Evolutionary conservation across 53 echinoderm and acorn worm genomes (phyloP).

Genomic region (Hippasteria phrygiana): DNA sequence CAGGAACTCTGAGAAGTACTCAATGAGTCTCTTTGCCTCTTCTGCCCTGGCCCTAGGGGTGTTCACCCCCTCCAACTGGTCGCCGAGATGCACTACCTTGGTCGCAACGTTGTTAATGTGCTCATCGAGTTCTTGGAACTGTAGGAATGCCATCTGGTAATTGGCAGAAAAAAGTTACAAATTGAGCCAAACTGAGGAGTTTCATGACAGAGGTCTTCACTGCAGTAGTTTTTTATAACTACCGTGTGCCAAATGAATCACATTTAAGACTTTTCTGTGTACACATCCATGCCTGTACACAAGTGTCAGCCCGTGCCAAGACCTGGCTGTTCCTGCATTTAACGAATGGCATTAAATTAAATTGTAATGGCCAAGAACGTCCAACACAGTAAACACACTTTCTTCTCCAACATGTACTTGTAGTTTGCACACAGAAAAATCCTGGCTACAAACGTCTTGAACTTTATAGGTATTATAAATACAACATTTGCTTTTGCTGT

Average conservation of each 20-base stretch:
- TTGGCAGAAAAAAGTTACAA: neutral
- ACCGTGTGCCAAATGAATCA: neutral
- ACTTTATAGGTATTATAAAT: too few relatives aligned
- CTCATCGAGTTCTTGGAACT: slow-evolving; percentile 98
- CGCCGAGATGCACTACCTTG: slow-evolving; percentile 97
- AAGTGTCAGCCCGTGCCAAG: too few relatives aligned
- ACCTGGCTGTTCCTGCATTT: too few relatives aligned
- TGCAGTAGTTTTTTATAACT: neutral
- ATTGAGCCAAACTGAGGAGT: too few relatives aligned
- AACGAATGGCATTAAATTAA: too few relatives aligned
- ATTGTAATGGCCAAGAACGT: too few relatives aligned
- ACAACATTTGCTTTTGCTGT: too few relatives aligned
- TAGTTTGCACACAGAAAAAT: too few relatives aligned
- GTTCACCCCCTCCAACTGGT: slow-evolving; percentile 97
- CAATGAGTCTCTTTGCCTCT: slow-evolving; percentile 94
- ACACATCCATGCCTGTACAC: neutral
- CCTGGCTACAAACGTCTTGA: too few relatives aligned
- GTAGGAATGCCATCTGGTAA: slow-evolving; percentile 84
- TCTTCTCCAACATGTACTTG: too few relatives aligned
- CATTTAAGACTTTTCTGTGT: neutral
- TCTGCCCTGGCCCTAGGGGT: slow-evolving; percentile 93
- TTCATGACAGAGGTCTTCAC: neutral
- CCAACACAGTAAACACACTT: too few relatives aligned
- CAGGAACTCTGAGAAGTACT: slow-evolving; percentile 96
- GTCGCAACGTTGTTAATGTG: slow-evolving; percentile 98